Evolutionary conservation across 2,113 vertebrate species (phyloP), one percentile per base, ranked within the genome.

Genomic region (Hippopotamus amphibius): DNA sequence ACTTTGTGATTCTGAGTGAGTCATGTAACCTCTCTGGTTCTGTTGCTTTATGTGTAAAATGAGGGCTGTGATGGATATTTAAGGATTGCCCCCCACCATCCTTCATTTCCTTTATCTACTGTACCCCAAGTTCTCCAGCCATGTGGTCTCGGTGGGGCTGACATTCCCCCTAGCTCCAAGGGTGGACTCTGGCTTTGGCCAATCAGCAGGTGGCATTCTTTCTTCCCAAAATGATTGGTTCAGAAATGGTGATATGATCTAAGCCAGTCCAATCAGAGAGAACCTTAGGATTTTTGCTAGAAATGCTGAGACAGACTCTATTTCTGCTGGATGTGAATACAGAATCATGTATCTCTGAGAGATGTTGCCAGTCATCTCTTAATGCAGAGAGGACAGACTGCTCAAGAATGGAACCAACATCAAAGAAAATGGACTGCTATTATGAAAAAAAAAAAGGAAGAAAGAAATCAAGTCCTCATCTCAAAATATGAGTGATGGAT

Each of bases 341-440:
- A 88, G 50, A 66, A 28, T 66, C 21, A 2, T 9, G 6, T 37
- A 87, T 22, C 9, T 46, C 26, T 63, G 7, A 95, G 68, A 37
- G 50, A 2, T n/a, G 14, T n/a, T 80, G 69, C 17, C 21, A 8
- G 28, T 37, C 43, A 85, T 90, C n/a, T 55, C 30, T 48, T 77
- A 41, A 61, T 8, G 22, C 9, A 19, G 16, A 72, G 16, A 28
- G 8, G 59, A 93, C 6, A 88, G 3, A 28, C 11, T 81, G 22
- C 41, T 85, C 21, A 57, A 97, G n/a, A 95, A 93, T 66, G 37
- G 7, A 61, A 72, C 57, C 48, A 66, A 88, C 33, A 72, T 69
- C 16, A 57, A 61, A 86, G 55, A 82, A 90, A 69, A 46, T 14
- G 22, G 16, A 68, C 30, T 19, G 53, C 53, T 5, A 79, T 14